phyloP scores from a whole-genome alignment of 2,888 invertebrate genomes.

The Polydrusus pterygomalis region DNA sequence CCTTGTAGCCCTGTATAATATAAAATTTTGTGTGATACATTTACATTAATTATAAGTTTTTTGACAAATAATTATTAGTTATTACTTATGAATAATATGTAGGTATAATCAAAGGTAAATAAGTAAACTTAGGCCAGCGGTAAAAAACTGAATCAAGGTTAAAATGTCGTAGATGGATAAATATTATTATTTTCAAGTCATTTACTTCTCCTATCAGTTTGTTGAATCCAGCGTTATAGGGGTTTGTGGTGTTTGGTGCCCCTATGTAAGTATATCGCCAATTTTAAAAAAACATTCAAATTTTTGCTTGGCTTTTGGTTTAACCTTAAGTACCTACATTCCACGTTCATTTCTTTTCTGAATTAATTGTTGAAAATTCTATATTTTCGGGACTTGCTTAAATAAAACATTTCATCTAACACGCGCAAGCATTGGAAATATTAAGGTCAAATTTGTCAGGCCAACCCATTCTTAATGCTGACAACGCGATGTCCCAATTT shows the following conservation, averaged over 20 bases:
- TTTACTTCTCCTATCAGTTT: conserved; percentile 1
- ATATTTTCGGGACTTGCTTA: too few relatives aligned
- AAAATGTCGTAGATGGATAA: neutral
- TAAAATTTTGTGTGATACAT: neutral
- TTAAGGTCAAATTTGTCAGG: conserved; percentile 2
- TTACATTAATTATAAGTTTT: conserved; percentile 7
- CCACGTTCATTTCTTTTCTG: too few relatives aligned
- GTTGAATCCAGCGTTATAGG: too few relatives aligned
- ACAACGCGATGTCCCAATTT: neutral
- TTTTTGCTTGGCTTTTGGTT: too few relatives aligned
- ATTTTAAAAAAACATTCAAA: too few relatives aligned
- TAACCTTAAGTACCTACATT: too few relatives aligned
- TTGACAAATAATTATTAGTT: conserved; percentile 20
- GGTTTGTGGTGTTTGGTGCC: too few relatives aligned
- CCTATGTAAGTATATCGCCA: too few relatives aligned
- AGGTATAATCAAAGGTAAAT: conserved; percentile 17
- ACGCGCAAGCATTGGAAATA: too few relatives aligned
- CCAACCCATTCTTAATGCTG: neutral
- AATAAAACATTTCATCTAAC: too few relatives aligned
- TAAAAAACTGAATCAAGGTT: conserved; percentile 18
- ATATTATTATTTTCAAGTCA: conserved; percentile 15
- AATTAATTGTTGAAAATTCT: too few relatives aligned
- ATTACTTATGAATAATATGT: conserved; percentile 12
- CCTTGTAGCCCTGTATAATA: too few relatives aligned
- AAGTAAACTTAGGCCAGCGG: neutral